A percentile compares a stretch with the other conserved stretches of the same genome.
These are phyloP conservation scores for Drosophila tsacasi DNA, from an alignment of 1,140 invertebrate genomes.

Conservation along the genomic window DNA sequence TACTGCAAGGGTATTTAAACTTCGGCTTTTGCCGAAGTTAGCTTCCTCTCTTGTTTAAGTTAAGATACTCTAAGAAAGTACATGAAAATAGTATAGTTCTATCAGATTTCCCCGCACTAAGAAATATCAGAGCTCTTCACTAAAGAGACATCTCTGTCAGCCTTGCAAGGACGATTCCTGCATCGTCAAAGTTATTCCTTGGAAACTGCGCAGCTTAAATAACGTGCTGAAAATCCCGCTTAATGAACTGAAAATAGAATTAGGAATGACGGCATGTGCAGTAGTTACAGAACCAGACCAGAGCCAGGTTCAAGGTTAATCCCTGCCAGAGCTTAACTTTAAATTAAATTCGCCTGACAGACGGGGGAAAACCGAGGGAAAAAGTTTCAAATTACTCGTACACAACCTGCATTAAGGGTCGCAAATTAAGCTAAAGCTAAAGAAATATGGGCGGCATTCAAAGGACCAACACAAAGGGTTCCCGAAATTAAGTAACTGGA, in stretches of 20 bases:
- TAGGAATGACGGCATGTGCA: conserved; percentile 54
- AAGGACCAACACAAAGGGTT: conserved; percentile 6
- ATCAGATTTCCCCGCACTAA: no score
- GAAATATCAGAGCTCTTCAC: background rate
- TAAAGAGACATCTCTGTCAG: background rate
- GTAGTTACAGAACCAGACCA: conserved; percentile 18
- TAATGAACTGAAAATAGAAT: conserved; percentile 81
- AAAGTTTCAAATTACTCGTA: conserved; percentile 55
- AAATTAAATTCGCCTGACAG: conserved; percentile 32
- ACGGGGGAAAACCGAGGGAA: conserved; percentile 3
- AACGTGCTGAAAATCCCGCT: conserved; percentile 71
- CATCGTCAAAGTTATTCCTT: conserved; percentile 55
- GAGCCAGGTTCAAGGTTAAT: conserved; percentile 63
- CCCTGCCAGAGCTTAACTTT: conserved; percentile 33
- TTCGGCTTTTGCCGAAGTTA: no score
- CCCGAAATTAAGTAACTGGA: background rate
- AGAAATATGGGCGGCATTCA: conserved; percentile 1
- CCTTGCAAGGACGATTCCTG: conserved; percentile 9
- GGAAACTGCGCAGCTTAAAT: conserved; percentile 48
- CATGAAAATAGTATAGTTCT: background rate
- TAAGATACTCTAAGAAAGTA: background rate
- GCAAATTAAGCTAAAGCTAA: conserved; percentile 25
- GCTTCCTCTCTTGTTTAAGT: no score
- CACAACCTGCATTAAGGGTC: conserved; percentile 29
- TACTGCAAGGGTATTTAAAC: no score